phyloP scores from a whole-genome alignment of 37 sponge, comb jelly and placozoan species.

The Axinella damicornis region DNA sequence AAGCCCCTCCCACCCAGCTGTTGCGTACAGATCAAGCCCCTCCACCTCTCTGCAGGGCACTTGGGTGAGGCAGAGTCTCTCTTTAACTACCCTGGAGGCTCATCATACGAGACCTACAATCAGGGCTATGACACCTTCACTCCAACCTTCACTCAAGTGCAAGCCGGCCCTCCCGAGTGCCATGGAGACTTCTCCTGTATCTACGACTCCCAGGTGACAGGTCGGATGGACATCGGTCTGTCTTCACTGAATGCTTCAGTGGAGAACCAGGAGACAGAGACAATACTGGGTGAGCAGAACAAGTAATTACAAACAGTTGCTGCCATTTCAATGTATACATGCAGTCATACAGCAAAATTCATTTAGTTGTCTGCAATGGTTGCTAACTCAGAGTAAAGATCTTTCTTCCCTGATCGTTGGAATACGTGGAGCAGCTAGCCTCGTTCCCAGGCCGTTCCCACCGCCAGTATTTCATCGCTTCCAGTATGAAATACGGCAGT shows the following conservation, averaged over 20 bases:
- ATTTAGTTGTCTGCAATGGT: too few species aligned
- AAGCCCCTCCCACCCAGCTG: too few species aligned
- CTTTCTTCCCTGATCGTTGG: too few species aligned
- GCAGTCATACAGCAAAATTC: too few species aligned
- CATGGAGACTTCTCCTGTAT: slow-evolving; percentile 18
- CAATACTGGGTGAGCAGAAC: slow-evolving; percentile 30
- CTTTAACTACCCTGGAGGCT: slow-evolving; percentile 36
- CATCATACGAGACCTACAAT: slow-evolving; percentile 4
- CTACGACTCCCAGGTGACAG: slow-evolving; percentile 24
- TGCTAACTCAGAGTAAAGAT: too few species aligned
- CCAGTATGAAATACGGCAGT: too few species aligned
- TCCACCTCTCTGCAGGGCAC: slow-evolving; percentile 44
- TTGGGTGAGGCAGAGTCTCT: slow-evolving; percentile 17
- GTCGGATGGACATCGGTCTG: slow-evolving; percentile 3
- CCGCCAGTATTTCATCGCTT: too few species aligned
- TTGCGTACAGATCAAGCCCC: too few species aligned
- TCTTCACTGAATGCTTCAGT: background rate
- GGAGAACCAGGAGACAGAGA: slow-evolving; percentile 8
- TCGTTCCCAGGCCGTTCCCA: too few species aligned
- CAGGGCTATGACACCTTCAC: background rate
- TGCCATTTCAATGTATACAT: too few species aligned
- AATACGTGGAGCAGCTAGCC: too few species aligned
- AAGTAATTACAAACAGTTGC: too few species aligned
- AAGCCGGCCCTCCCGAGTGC: background rate
- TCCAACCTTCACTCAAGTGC: slow-evolving; percentile 8